Evolutionary conservation across 92 coral and sea anemone species (phyloP).

Genomic region (Porites divaricata): DNA sequence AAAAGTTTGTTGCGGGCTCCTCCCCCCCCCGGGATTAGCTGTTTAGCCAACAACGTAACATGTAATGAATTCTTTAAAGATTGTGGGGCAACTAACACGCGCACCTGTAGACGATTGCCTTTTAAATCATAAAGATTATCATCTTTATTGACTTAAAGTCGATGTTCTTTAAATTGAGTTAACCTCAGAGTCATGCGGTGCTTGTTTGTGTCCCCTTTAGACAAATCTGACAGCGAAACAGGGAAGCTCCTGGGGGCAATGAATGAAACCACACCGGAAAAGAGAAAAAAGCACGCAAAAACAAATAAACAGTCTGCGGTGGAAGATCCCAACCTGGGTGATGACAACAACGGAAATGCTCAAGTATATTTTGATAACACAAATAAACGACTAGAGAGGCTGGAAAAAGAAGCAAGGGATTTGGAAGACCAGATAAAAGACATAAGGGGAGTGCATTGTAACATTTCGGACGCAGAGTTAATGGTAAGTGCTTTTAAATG

Average conservation of each 20-base stretch:
- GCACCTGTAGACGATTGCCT: not conserved
- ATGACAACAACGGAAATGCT: constrained; percentile 29
- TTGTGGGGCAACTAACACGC: too few relatives aligned
- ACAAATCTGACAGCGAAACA: constrained; percentile 4
- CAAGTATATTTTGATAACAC: not conserved
- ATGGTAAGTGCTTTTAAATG: not conserved
- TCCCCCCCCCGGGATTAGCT: too few relatives aligned
- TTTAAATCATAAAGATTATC: not conserved
- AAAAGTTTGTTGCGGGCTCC: too few relatives aligned
- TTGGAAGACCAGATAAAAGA: not conserved
- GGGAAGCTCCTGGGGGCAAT: not conserved
- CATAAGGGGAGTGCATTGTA: not conserved
- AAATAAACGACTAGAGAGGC: constrained; percentile 17
- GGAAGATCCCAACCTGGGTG: not conserved
- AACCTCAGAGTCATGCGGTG: not conserved
- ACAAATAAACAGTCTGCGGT: not conserved
- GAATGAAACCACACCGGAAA: constrained; percentile 30
- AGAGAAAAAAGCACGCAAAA: not conserved
- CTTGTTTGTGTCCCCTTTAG: not conserved
- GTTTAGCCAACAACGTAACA: too few relatives aligned
- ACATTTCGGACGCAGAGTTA: not conserved
- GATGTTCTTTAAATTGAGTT: constrained; percentile 5
- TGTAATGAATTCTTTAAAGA: too few relatives aligned
- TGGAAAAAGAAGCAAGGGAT: constrained; percentile 3
- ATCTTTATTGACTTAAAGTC: not conserved